phyloP scores from a whole-genome alignment of 2,113 vertebrate species.

The Lepus timidus region DNA sequence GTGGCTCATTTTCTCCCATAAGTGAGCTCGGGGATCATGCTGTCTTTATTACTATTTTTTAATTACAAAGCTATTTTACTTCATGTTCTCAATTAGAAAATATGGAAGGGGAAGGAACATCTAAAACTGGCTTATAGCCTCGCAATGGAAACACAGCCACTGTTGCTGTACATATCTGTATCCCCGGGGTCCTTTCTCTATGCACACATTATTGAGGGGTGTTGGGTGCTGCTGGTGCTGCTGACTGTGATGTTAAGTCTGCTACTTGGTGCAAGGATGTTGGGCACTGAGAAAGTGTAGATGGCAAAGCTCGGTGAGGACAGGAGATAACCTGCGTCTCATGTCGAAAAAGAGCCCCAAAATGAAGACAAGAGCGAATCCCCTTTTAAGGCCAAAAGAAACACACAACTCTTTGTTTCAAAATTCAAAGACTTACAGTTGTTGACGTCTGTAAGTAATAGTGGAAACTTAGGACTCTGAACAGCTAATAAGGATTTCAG shows the following conservation, averaged over 20 bases:
- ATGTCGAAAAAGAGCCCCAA: background rate
- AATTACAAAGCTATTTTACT: constrained; percentile 65
- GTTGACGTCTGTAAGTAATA: background rate
- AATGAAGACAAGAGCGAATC: background rate
- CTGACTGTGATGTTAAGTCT: background rate
- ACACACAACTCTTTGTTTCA: background rate
- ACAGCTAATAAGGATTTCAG: background rate
- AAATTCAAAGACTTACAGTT: background rate
- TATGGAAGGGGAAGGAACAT: constrained; percentile 1
- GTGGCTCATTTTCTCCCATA: constrained; percentile 71
- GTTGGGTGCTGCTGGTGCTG: background rate
- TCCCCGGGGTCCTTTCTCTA: background rate
- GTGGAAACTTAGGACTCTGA: background rate
- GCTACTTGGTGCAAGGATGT: background rate
- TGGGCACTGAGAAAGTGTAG: background rate
- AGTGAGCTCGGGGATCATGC: constrained; percentile 58
- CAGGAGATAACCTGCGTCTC: background rate
- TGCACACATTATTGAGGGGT: rapidly evolving
- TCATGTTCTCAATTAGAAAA: constrained; percentile 60
- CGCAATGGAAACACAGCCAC: background rate
- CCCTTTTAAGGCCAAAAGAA: background rate
- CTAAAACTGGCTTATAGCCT: background rate
- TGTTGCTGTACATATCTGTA: background rate
- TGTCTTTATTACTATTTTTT: constrained; percentile 69
- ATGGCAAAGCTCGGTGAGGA: background rate